Percentiles rank a stretch among this genome's conserved stretches.
Evolutionary conservation across 2,113 vertebrate genomes (phyloP).

Genomic region (Cyprinodon variegatus): DNA sequence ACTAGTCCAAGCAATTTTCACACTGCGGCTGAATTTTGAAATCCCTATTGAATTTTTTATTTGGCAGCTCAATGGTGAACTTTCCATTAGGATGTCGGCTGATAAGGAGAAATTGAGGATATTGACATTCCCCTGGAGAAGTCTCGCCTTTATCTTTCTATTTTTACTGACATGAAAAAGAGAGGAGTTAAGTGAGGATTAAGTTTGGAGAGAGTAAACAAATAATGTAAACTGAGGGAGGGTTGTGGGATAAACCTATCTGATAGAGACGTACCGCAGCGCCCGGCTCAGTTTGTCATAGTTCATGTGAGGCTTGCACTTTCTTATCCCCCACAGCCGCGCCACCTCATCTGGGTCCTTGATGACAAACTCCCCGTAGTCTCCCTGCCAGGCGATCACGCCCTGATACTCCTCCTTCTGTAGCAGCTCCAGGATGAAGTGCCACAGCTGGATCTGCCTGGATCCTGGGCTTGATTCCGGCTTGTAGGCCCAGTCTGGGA

Average conservation of each 20-base stretch:
- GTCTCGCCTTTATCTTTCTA: constrained; percentile 62
- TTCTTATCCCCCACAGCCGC: constrained; percentile 87
- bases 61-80: constrained; percentile 66
- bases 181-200: constrained; percentile 35
- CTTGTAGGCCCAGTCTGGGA: constrained; percentile 95
- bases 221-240: constrained; percentile 39
- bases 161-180: constrained; percentile 47
- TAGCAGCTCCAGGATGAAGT: constrained; percentile 92
- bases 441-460: constrained; percentile 88
- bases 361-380: constrained; percentile 93
- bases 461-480: constrained; percentile 89
- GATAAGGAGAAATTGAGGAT: constrained; percentile 77
- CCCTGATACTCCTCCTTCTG: constrained; percentile 92
- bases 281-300: constrained; percentile 93
- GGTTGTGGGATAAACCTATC: constrained; percentile 40
- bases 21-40: constrained; percentile 68
- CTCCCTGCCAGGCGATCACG: constrained; percentile 92
- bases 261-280: constrained; percentile 78
- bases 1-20: constrained; percentile 57
- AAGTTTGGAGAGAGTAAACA: constrained; percentile 33
- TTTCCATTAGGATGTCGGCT: constrained; percentile 74
- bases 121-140: constrained; percentile 70
- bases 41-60: constrained; percentile 76
- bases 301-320: constrained; percentile 95
- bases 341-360: constrained; percentile 93